Percentiles rank a stretch among this genome's conserved stretches.
Evolutionary conservation across 2,113 vertebrate genomes (phyloP).

Genomic region (Pelobates fuscus): DNA sequence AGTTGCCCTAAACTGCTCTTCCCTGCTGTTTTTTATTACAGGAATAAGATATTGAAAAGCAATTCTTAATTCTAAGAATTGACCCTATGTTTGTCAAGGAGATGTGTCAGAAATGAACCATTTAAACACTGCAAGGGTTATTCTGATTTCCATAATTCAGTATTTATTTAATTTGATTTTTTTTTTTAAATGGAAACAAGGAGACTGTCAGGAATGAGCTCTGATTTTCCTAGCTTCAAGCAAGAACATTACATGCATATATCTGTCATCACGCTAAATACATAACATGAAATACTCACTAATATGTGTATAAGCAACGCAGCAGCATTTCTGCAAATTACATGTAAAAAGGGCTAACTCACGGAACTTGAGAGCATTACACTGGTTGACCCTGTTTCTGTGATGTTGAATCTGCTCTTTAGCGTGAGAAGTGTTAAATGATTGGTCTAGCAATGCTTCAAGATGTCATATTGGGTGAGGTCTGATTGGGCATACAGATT

Average conservation of each 20-base stretch:
- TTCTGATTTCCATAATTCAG: too few relatives aligned
- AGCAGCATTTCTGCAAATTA: background rate
- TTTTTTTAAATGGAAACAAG: too few relatives aligned
- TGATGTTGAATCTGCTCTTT: background rate
- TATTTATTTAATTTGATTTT: too few relatives aligned
- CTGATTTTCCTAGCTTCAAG: background rate
- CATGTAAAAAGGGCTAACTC: background rate
- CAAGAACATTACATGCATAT: background rate
- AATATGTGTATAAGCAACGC: background rate
- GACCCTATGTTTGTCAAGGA: too few relatives aligned
- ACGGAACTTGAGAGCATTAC: background rate
- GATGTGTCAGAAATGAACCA: too few relatives aligned
- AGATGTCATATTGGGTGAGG: slow-evolving; percentile 23
- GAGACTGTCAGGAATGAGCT: background rate
- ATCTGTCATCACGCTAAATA: background rate
- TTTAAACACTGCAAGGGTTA: too few relatives aligned
- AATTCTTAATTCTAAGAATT: too few relatives aligned
- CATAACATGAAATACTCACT: background rate
- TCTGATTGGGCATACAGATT: slow-evolving; percentile 12
- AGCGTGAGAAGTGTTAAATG: slow-evolving; percentile 17
- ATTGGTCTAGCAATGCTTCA: slow-evolving; percentile 25
- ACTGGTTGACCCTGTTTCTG: too few relatives aligned
- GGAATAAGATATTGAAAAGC: too few relatives aligned
- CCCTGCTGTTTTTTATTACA: too few relatives aligned
- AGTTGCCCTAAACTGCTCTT: too few relatives aligned